These are phyloP conservation scores for Anniella stebbinsi DNA, from an alignment of 2,797 vertebrate species.

Conservation along the genomic window DNA sequence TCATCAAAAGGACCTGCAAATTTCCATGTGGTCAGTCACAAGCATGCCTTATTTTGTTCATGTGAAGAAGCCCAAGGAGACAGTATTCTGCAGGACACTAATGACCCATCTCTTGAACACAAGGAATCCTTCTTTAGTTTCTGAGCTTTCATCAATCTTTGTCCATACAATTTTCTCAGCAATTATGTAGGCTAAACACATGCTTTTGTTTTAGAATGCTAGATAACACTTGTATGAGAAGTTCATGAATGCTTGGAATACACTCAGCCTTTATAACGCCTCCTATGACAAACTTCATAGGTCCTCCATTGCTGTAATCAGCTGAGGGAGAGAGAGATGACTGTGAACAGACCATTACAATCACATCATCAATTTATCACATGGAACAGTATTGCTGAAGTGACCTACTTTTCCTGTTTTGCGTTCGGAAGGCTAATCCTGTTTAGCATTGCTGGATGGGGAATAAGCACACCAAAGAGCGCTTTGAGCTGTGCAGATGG, in stretches of 20 bases:
- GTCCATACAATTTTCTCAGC: not conserved
- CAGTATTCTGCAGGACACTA: not conserved
- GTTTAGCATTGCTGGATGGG: conserved; percentile 76
- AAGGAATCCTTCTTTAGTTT: not conserved
- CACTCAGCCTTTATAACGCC: not conserved
- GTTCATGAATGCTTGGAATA: no score
- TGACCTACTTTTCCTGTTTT: conserved; percentile 81
- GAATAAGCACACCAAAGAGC: conserved; percentile 64
- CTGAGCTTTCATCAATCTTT: not conserved
- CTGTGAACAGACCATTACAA: conserved; percentile 51
- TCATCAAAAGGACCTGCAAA: no score
- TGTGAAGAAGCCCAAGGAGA: no score
- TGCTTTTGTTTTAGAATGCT: not conserved
- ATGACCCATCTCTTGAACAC: not conserved
- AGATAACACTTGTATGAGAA: not conserved
- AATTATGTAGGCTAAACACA: not conserved
- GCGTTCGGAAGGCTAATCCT: conserved; percentile 80
- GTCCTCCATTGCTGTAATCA: not conserved
- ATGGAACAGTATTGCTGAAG: conserved; percentile 66
- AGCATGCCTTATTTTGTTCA: no score
- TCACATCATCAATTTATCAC: conserved; percentile 62
- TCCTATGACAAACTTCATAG: conserved; percentile 15
- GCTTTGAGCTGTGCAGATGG: conserved; percentile 73
- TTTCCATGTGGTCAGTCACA: no score
- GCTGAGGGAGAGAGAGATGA: conserved; percentile 13